Percentiles rank a stretch among this genome's conserved stretches.
Conservation (phyloP, 2,113 vertebrate genomes). For the Cynopterus brachyotis region DNA sequence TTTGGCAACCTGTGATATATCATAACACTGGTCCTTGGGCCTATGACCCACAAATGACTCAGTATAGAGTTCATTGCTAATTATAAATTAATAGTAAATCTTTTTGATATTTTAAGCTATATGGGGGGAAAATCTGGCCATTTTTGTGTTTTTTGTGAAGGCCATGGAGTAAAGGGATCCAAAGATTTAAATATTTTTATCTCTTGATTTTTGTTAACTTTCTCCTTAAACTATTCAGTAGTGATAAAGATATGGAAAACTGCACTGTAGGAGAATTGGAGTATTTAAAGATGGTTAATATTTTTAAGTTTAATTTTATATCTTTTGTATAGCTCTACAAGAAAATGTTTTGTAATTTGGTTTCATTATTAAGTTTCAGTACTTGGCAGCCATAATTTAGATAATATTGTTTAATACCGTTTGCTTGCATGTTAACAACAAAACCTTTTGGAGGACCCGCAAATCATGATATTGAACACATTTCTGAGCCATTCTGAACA, state of each 20-base stretch:
- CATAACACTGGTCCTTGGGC: slow-evolving; percentile 61
- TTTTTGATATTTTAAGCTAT: slow-evolving; percentile 77
- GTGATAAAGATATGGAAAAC: slow-evolving; percentile 76
- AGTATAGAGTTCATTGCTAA: slow-evolving; percentile 67
- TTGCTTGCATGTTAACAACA: slow-evolving; percentile 83
- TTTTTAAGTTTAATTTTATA: slow-evolving; percentile 83
- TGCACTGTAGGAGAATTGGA: slow-evolving; percentile 77
- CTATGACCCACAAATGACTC: slow-evolving; percentile 57
- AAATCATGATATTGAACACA: slow-evolving; percentile 74
- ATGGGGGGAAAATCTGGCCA: slow-evolving; percentile 73
- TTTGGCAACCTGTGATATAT: slow-evolving; percentile 77
- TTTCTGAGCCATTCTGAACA: slow-evolving; percentile 65
- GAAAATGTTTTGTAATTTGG: slow-evolving; percentile 83
- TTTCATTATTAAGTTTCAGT: slow-evolving; percentile 81
- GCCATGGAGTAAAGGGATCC: slow-evolving; percentile 88
- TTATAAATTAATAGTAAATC: slow-evolving; percentile 73
- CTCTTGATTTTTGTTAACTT: slow-evolving; percentile 79
- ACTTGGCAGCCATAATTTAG: slow-evolving; percentile 79
- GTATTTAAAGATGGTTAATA: slow-evolving; percentile 82
- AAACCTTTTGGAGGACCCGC: slow-evolving; percentile 76
- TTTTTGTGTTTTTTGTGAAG: slow-evolving; percentile 83
- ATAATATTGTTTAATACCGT: slow-evolving; percentile 79
- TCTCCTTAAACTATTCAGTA: slow-evolving; percentile 75
- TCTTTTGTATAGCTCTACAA: slow-evolving; percentile 88
- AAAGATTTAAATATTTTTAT: slow-evolving; percentile 86